A percentile compares a stretch with the other conserved stretches of the same genome.
These are phyloP conservation scores for Clistopyga incitator DNA, from an alignment of 2,888 invertebrate genomes.

Conservation along the genomic window DNA sequence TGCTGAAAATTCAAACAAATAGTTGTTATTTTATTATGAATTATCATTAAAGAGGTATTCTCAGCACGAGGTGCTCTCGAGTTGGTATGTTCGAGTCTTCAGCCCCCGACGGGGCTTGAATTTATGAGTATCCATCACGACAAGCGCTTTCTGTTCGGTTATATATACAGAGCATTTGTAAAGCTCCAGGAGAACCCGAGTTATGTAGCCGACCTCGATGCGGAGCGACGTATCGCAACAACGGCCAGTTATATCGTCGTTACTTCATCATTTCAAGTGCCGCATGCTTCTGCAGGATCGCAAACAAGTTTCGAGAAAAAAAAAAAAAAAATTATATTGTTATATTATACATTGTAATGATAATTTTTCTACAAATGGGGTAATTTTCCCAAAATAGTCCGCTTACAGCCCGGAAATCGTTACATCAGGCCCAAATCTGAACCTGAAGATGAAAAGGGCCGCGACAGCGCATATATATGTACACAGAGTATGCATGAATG, in stretches of 20 bases:
- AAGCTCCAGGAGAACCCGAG: not conserved
- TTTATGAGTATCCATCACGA: constrained; percentile 57
- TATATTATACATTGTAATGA: no score
- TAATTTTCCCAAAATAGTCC: no score
- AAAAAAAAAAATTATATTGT: not conserved
- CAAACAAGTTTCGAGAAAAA: constrained; percentile 40
- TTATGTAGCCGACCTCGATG: constrained; percentile 59
- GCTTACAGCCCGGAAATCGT: no score
- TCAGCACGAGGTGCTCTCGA: constrained; percentile 1
- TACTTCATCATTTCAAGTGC: constrained; percentile 65
- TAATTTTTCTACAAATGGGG: no score
- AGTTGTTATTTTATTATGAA: not conserved
- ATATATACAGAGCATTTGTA: constrained; percentile 12
- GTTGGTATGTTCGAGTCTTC: not conserved
- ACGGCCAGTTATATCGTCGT: constrained; percentile 60
- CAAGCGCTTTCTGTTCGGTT: constrained; percentile 44
- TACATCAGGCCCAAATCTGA: no score
- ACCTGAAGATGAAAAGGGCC: no score
- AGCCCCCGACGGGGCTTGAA: constrained; percentile 15
- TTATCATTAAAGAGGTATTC: not conserved
- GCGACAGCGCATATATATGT: no score
- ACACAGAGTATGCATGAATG: no score
- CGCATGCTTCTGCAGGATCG: constrained; percentile 56
- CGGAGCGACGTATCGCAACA: constrained; percentile 44
- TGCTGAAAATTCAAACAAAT: no score